phyloP scores from a whole-genome alignment of 2,888 invertebrate species.

The Protodeltote pygarga region DNA sequence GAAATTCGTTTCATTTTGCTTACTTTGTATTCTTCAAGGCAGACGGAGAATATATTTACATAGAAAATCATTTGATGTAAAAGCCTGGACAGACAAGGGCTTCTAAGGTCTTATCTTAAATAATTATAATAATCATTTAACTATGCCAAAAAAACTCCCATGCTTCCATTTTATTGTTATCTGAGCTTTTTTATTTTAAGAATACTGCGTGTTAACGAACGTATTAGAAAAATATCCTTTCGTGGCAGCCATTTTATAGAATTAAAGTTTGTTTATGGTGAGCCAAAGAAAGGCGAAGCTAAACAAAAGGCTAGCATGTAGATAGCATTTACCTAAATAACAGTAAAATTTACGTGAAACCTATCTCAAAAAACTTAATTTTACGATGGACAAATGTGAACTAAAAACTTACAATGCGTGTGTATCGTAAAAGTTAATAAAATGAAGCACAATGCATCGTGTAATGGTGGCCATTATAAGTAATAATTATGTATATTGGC shows the following conservation, averaged over 20 bases:
- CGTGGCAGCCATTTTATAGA: conserved; percentile 85
- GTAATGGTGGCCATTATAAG: conserved; percentile 87
- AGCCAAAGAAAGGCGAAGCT: conserved; percentile 86
- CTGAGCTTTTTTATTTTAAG: not conserved
- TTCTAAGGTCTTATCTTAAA: too few species aligned
- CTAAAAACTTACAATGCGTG: conserved; percentile 56
- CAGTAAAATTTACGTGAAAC: conserved; percentile 68
- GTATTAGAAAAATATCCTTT: conserved; percentile 62
- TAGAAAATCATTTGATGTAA: too few species aligned
- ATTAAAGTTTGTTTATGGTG: conserved; percentile 75
- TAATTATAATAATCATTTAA: too few species aligned
- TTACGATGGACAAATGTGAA: conserved; percentile 61
- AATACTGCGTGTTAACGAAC: conserved; percentile 53
- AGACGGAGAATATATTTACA: too few species aligned
- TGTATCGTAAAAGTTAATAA: conserved; percentile 65
- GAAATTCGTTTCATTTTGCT: too few species aligned
- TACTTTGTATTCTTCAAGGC: too few species aligned
- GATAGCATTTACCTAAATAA: conserved; percentile 79
- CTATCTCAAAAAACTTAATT: conserved; percentile 61
- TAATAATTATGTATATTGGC: conserved; percentile 87
- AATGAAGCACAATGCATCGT: conserved; percentile 84
- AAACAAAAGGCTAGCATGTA: conserved; percentile 86
- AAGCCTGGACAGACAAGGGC: too few species aligned
- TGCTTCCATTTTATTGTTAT: not conserved
- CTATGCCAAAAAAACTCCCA: too few species aligned